Evolutionary conservation across 2,797 vertebrate genomes (phyloP), one percentile per base, ranked within the genome.

Genomic region (Pseudomugil tenellus): DNA sequence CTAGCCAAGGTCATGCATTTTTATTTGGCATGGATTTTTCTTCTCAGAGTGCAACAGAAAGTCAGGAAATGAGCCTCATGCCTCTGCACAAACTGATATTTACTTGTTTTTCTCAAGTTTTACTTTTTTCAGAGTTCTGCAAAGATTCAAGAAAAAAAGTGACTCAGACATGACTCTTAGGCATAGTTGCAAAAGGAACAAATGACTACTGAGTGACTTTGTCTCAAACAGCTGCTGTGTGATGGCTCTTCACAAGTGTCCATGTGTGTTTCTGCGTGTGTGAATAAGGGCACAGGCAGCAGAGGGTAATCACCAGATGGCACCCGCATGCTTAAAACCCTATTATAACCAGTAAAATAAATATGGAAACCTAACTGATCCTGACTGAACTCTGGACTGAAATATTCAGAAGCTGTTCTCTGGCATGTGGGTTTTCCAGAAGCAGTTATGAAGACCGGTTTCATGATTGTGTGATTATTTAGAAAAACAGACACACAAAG

Each of bases 201-300:
- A 90, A 86, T 88, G 79, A 82, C 77, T 74, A 67, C 64, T 51
- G 76, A 68, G 70, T 76, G 77, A 86, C 71, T 84, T 85, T 74
- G 66, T 81, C 70, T 81, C 68, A 68, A 87, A 81, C 85, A 88
- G 82, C 84, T 90, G 86, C 77, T 76, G 67, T 75, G 79, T 60
- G 68, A 70, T 58, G 55, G 65, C 61, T 67, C 62, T 49, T 66
- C 66, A 59, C 62, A 69, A 72, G 43, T 60, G 64, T 74, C 51
- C 21, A 14, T 57, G 52, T 55, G 34, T 55, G 53, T 34, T 34
- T 8, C 41, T 39, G 57, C 26, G 32, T 55, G 29, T 52, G 75
- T 60, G 19, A 57, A 37, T 49, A 63, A 58, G 52, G 41, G 39
- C 53, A 62, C 14, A 34, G 29, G 60, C 51, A 76, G 69, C 61